Base-by-base conservation (phyloP, 2,797 vertebrate genomes). In the Onychomys torridus region DNA sequence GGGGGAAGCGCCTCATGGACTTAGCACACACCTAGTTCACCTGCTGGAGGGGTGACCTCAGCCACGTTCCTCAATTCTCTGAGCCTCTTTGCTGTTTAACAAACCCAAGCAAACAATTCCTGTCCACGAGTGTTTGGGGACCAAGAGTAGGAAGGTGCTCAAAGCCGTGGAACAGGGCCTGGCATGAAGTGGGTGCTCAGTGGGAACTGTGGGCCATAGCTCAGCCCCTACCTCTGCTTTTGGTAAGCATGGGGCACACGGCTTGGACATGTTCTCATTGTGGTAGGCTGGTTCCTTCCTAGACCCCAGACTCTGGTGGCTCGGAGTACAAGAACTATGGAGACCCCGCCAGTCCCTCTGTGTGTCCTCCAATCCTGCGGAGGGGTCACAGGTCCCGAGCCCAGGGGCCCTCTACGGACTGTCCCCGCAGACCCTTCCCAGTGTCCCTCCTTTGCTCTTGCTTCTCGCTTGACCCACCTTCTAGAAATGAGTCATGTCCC, bases 1-100 rank as follows among this genome's bases (percentile, higher is more conserved):
- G 67, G 49, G 37, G 49, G 49, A 69, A 59, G n/a, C 6, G 32
- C 55, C 9, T 49, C 6, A 0, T 32, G 61, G 76, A 32, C 78
- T n/a, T 89, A 52, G 57, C 43, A 7, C 19, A n/a, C 43, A 49
- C 63, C 32, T 67, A 46, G 49, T 52, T 34, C n/a, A 73, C 67
- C 49, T 59, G 21, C 6, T 69, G 52, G 52, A 67, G 49, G 9
- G 88, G 77, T 91, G 82, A 65, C 21, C 63, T 61, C 61, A 85
- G 46, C 43, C 71, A n/a, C 86, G 29, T 77, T 82, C 78, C 63
- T 85, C 78, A 75, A 52, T 34, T 75, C 61, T 88, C 90, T 73
- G 84, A 81, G 71, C 71, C 65, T 84, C 32, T 89, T 81, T 55
- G 46, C 55, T 85, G 49, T 19, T 73, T 7, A 78, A 49, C 23